Evolutionary conservation across 1,140 invertebrate species (phyloP), one percentile per base, ranked within the genome.

Genomic region (Helicorthomorpha holstii): DNA sequence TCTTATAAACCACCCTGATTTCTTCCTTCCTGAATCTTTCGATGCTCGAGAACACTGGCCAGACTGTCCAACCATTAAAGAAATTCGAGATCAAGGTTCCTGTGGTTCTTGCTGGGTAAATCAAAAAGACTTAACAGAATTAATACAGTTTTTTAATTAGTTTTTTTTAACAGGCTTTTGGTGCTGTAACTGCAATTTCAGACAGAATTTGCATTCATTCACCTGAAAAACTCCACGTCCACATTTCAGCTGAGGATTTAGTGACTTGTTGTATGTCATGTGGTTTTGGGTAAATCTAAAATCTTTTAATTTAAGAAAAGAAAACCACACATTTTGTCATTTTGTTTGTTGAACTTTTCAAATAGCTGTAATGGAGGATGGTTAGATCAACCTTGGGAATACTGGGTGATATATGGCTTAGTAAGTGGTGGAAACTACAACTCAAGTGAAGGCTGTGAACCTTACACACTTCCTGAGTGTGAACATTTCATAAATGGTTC

Each of bases 111-210:
- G 81, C 63, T 83, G 81, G 81, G 76, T 76, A 68, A 62, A 14
- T 55, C 26, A 19, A 49, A 49, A 48, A 38, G 16, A 23, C 27
- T n/a, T 12, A 16, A 24, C 22, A 23, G 29, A 24, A 26, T 14
- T 7, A 16, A 16, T 34, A 34, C 7, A 16, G 7, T 7, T 34
- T 7, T 7, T 34, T 7, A 16, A 2, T 47, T 49, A 47, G 44
- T 50, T 7, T 27, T 56, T 52, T 16, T 61, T 51, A 68, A 14
- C 48, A 82, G 82, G 86, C 87, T 4, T 87, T 91, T 67, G 89
- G 85, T 44, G 87, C 90, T n/a, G 87, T 88, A 1, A 88, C 90
- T 68, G 83, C 89, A 1, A 94, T 95, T 80, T 86, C 86, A 19
- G 91, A 96, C 66, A 72, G 91, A 48, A 75, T 74, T 43, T 96